A percentile compares a stretch with the other conserved stretches of the same genome.
These are phyloP conservation scores for Pontoporia blainvillei DNA, from an alignment of 2,113 vertebrate genomes.

Conservation along the genomic window DNA sequence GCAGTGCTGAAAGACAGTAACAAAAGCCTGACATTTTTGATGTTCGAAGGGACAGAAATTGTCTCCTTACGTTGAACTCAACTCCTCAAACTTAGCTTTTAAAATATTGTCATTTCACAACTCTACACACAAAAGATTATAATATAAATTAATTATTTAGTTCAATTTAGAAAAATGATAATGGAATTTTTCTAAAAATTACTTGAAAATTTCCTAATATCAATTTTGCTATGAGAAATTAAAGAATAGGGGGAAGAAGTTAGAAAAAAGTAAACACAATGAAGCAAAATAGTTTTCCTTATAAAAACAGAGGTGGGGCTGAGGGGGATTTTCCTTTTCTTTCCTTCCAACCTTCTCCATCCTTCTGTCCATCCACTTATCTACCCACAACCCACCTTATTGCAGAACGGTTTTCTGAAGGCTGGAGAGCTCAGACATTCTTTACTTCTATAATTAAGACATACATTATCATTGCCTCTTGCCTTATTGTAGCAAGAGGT, in stretches of 20 bases:
- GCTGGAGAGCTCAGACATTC: neutral
- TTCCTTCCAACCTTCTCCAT: neutral
- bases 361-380: neutral
- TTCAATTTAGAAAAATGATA: neutral
- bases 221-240: neutral
- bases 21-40: slow-evolving; percentile 60
- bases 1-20: neutral
- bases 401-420: neutral
- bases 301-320: neutral
- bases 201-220: neutral
- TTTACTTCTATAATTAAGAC: neutral
- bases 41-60: slow-evolving; percentile 69
- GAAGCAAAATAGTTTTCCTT: neutral
- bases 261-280: neutral
- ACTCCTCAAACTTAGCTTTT: slow-evolving; percentile 34
- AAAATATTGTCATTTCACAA: neutral
- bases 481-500: neutral
- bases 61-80: slow-evolving; percentile 42
- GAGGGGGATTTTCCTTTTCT: neutral
- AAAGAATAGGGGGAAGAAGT: neutral
- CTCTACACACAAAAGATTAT: neutral
- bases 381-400: neutral
- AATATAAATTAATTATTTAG: neutral
- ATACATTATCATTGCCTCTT: neutral
- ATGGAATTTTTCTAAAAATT: neutral